Evolutionary conservation across 2,797 vertebrate species (phyloP), one percentile per base, ranked within the genome.

Genomic region (Molothrus aeneus): DNA sequence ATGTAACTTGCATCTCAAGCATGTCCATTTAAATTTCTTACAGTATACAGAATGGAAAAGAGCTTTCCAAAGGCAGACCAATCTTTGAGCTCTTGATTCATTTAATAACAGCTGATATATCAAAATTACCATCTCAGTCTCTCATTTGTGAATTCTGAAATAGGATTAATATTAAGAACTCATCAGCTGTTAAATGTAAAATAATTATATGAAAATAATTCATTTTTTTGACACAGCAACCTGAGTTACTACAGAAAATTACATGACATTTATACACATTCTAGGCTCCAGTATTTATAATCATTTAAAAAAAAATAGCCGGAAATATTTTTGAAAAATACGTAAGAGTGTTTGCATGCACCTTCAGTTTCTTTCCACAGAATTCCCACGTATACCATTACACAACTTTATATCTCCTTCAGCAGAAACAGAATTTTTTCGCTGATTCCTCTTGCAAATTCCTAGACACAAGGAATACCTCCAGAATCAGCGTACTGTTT

Each of bases 291-390:
- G 47, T 43, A 77, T 11, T 40, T 59, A 25, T 0, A 63, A 20
- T 19, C 6, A 71, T 6, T 31, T 2, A 13, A 29, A 66, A 13
- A 48, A 15, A 16, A 66, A 8, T 3, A 2, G 3, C 1, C 2
- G 19, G 57, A 65, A 77, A 59, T 19, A 34, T 32, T 80, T 82
- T 45, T 61, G 10, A 40, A 21, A 74, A 63, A 70, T 40, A 61
- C 13, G 8, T 16, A 40, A 53, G 4, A 18, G 11, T 60, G 29
- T 42, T 77, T 73, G 22, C 15, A 54, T 13, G 40, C 6, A 51
- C 7, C 20, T 92, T 74, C 57, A 74, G 20, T 40, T 86, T 87
- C n/a, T 87, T 80, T 50, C 42, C 36, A 81, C 6, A 0, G 32
- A 63, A 66, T 32, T 85, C 25, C 22, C 31, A 60, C 0, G 1